Evolutionary conservation across 2,797 vertebrate species (phyloP).

Genomic region (Mus minutoides): DNA sequence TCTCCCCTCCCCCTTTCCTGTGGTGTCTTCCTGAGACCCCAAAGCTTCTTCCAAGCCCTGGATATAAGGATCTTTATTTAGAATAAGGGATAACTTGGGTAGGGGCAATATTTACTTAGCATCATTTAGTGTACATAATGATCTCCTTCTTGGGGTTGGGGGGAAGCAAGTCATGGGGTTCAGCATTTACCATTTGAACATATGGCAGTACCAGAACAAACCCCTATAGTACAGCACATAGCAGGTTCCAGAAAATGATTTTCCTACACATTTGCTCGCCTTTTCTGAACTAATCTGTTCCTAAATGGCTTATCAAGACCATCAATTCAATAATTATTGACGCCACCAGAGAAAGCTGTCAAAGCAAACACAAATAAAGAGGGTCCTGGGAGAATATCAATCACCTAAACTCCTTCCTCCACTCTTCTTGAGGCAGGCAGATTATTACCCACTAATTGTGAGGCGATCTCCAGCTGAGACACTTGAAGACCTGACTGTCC

Average conservation of each 20-base stretch:
- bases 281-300: slow-evolving; percentile 19
- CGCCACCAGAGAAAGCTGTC: slow-evolving; percentile 7
- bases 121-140: background rate
- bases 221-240: background rate
- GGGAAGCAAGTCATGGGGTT: background rate
- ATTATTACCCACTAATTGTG: background rate
- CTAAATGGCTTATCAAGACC: background rate
- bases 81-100: background rate
- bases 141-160: background rate
- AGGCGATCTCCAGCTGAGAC: background rate
- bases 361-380: slow-evolving; percentile 19
- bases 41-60: background rate
- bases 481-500: background rate
- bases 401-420: background rate
- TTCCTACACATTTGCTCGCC: background rate
- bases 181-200: background rate
- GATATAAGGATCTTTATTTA: background rate
- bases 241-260: no score
- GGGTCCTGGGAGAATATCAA: background rate
- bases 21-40: background rate
- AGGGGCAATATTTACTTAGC: background rate
- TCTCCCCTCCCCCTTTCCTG: background rate
- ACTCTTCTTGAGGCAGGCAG: background rate
- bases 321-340: slow-evolving; percentile 35
- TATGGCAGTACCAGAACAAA: background rate